phyloP scores from a whole-genome alignment of 2,113 vertebrate genomes.

The Macquaria australasica region DNA sequence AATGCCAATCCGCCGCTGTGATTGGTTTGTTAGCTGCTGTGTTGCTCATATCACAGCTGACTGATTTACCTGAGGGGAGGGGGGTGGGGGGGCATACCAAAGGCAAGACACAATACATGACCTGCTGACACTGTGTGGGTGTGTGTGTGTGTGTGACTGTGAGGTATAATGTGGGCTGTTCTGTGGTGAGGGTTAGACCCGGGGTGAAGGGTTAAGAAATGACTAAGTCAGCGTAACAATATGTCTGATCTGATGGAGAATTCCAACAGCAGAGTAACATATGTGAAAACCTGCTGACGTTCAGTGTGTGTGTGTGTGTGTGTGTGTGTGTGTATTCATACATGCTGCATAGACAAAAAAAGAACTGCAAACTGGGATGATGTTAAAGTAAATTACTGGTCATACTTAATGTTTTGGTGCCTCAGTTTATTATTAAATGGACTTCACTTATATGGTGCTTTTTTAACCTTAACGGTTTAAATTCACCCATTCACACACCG shows the following conservation, averaged over 20 bases:
- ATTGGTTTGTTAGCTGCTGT: constrained; percentile 7
- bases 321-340: neutral
- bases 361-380: too few relatives aligned
- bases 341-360: too few relatives aligned
- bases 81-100: constrained; percentile 13
- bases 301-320: neutral
- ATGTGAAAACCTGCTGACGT: neutral
- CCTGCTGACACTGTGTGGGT: constrained; percentile 7
- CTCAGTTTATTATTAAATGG: too few relatives aligned
- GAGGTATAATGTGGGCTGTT: neutral
- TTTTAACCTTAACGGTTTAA: too few relatives aligned
- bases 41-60: neutral
- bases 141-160: neutral
- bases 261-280: neutral
- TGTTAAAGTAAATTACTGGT: too few relatives aligned
- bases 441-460: too few relatives aligned
- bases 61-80: constrained; percentile 24
- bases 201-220: neutral
- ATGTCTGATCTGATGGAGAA: neutral
- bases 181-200: neutral
- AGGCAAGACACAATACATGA: neutral
- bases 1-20: constrained; percentile 21
- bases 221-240: neutral
- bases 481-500: too few relatives aligned
- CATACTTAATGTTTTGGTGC: too few relatives aligned